Conservation (phyloP, 2,113 vertebrate genomes). For the Equus quagga region DNA sequence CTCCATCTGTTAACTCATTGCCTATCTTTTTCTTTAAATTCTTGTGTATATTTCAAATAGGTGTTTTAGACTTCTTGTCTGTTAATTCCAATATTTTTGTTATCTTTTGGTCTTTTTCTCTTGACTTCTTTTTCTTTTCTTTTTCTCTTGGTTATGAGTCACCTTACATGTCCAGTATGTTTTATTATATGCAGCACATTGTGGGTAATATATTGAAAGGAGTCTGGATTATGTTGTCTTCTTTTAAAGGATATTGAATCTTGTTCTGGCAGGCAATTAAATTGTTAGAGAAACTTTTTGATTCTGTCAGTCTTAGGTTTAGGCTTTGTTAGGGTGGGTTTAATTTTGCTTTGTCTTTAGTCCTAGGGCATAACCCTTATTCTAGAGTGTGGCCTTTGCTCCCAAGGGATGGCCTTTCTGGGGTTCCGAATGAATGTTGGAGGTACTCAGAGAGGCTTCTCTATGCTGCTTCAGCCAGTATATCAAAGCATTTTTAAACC, state of each 20-base stretch:
- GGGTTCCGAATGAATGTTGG: background rate
- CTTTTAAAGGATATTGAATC: conserved; percentile 16
- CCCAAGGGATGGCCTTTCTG: background rate
- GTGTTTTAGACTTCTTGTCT: background rate
- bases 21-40: background rate
- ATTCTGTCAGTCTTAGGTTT: background rate
- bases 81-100: background rate
- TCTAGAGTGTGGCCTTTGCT: background rate
- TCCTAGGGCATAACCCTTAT: background rate
- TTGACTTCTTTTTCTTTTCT: background rate
- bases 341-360: background rate
- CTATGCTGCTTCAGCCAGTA: background rate
- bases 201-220: background rate
- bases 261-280: background rate
- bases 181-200: background rate
- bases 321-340: background rate
- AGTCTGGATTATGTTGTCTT: background rate
- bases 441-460: background rate
- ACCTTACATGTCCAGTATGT: background rate
- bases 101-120: background rate
- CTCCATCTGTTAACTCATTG: background rate
- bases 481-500: background rate
- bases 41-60: background rate
- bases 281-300: background rate
- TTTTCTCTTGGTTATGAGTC: background rate